These are phyloP conservation scores for Malacosoma neustria DNA, from an alignment of 2,888 invertebrate species.

Conservation along the genomic window DNA sequence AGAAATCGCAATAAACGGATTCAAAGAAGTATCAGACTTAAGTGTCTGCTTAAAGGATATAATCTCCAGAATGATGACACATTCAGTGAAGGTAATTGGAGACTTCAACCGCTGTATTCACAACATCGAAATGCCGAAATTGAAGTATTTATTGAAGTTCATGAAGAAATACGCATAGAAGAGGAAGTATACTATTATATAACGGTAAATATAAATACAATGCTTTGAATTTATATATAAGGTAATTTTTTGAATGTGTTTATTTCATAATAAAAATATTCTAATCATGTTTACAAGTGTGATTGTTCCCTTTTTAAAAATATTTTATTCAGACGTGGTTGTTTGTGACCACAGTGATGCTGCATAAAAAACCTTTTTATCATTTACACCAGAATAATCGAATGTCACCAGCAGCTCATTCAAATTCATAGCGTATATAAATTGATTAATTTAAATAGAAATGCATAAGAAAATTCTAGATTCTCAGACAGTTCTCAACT, in stretches of 20 bases:
- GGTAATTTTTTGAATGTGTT: no score
- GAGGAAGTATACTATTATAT: no score
- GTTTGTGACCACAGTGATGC: no score
- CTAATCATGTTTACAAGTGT: no score
- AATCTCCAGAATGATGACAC: slow-evolving; percentile 67
- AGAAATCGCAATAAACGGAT: slow-evolving; percentile 64
- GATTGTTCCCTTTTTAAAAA: no score
- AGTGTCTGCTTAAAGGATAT: slow-evolving; percentile 66
- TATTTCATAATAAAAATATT: no score
- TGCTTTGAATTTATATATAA: no score
- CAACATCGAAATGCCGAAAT: slow-evolving; percentile 67
- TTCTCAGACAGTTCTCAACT: no score
- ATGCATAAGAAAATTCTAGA: slow-evolving; percentile 34
- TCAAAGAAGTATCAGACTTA: slow-evolving; percentile 65
- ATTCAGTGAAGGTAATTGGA: slow-evolving; percentile 65
- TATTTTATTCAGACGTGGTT: no score
- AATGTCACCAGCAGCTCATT: not conserved
- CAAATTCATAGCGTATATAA: slow-evolving; percentile 16
- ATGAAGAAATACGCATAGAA: slow-evolving; percentile 69
- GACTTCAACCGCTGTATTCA: slow-evolving; percentile 68
- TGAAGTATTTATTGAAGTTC: slow-evolving; percentile 62
- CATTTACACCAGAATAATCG: no score
- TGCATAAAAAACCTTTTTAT: no score
- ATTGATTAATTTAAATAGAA: slow-evolving; percentile 28
- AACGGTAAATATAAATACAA: no score